Evolutionary conservation across 2,113 vertebrate genomes (phyloP).

Genomic region (Peucedramus taeniatus): DNA sequence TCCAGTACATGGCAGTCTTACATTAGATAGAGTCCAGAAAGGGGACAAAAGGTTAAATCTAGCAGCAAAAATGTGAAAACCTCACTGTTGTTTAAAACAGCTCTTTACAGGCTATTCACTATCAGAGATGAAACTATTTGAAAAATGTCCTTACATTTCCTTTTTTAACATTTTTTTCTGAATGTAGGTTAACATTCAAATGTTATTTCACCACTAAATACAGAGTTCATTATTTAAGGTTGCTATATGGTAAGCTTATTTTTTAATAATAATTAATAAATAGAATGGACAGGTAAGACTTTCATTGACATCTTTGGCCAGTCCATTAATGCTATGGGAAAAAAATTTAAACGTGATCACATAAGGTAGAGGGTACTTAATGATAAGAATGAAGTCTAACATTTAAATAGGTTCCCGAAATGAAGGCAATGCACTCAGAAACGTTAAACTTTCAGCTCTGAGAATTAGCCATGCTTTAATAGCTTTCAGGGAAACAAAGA

Average conservation of each 20-base stretch:
- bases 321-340: background rate
- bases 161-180: background rate
- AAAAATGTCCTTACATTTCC: background rate
- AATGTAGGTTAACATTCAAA: background rate
- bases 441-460: background rate
- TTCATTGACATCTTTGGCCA: background rate
- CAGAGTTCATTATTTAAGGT: background rate
- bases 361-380: background rate
- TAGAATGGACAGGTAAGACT: background rate
- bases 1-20: background rate
- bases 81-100: background rate
- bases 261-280: background rate
- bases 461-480: conserved; percentile 1
- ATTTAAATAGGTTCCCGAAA: background rate
- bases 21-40: background rate
- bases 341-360: background rate
- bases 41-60: background rate
- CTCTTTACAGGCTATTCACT: background rate
- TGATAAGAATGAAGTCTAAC: background rate
- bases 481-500: background rate
- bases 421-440: background rate
- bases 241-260: background rate
- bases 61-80: background rate
- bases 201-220: background rate
- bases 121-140: background rate